phyloP scores from a whole-genome alignment of 2,888 invertebrate genomes.

The Phaedon cochleariae region DNA sequence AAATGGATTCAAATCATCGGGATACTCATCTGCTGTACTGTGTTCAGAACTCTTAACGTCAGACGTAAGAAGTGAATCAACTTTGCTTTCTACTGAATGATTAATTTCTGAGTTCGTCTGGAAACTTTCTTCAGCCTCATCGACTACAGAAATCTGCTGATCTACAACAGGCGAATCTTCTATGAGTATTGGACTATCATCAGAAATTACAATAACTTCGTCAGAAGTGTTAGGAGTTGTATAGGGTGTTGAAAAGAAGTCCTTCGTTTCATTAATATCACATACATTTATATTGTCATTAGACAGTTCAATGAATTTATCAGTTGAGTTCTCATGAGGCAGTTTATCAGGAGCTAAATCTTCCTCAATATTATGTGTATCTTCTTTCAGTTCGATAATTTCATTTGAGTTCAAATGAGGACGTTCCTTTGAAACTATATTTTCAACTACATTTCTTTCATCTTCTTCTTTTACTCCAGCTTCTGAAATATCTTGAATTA shows the following conservation, averaged over 20 bases:
- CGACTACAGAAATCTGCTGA: neutral
- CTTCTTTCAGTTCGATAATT: neutral
- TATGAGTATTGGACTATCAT: constrained; percentile 16
- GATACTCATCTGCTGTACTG: constrained; percentile 63
- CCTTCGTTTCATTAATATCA: neutral
- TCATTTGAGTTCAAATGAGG: neutral
- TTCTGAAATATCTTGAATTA: neutral
- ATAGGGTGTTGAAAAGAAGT: neutral
- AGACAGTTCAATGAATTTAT: neutral
- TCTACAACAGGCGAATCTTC: constrained; percentile 19
- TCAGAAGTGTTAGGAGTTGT: neutral
- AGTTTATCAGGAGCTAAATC: neutral
- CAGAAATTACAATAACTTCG: constrained; percentile 4
- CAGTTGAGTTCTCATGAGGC: neutral
- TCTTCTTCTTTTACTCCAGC: neutral
- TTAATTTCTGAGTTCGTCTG: neutral
- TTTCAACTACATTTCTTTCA: neutral
- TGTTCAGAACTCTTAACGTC: neutral
- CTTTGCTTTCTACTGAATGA: neutral
- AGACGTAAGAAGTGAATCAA: neutral
- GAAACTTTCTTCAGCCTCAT: neutral
- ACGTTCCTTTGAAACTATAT: neutral
- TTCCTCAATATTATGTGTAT: neutral
- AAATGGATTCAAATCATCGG: constrained; percentile 86
- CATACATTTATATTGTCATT: neutral